phyloP scores from a whole-genome alignment of 2,888 invertebrate species.

The Drosophila recens region DNA sequence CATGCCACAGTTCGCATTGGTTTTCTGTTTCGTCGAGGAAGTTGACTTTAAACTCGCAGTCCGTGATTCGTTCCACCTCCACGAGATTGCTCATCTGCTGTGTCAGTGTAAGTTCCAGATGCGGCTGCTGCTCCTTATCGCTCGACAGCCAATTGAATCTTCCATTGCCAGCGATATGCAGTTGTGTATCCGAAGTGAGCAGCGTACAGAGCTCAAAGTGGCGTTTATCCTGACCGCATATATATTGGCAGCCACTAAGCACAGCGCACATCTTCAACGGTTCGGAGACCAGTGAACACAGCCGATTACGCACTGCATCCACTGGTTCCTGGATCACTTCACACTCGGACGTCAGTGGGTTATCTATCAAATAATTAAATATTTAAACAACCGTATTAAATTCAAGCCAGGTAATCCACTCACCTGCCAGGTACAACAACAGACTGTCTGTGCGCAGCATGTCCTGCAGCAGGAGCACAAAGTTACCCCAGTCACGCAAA shows the following conservation, averaged over 20 bases:
- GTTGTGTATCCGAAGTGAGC: slow-evolving; percentile 84
- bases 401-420: slow-evolving; percentile 25
- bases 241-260: slow-evolving; percentile 85
- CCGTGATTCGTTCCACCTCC: slow-evolving; percentile 85
- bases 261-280: slow-evolving; percentile 85
- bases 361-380: slow-evolving; percentile 24
- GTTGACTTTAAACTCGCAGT: slow-evolving; percentile 84
- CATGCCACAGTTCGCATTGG: slow-evolving; percentile 86
- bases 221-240: slow-evolving; percentile 77
- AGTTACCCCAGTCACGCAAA: slow-evolving; percentile 84
- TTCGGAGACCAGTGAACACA: slow-evolving; percentile 74
- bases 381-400: neutral
- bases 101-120: slow-evolving; percentile 79
- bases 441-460: slow-evolving; percentile 86
- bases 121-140: slow-evolving; percentile 13
- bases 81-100: slow-evolving; percentile 87
- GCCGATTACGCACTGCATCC: slow-evolving; percentile 81
- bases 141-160: slow-evolving; percentile 86
- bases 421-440: slow-evolving; percentile 86
- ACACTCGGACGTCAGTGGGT: slow-evolving; percentile 85
- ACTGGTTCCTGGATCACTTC: slow-evolving; percentile 83
- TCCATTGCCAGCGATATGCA: slow-evolving; percentile 85
- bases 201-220: slow-evolving; percentile 78
- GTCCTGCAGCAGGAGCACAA: slow-evolving; percentile 86
- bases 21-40: slow-evolving; percentile 86